phyloP scores from a whole-genome alignment of 2,113 vertebrate genomes.

The Lasiurus borealis region DNA sequence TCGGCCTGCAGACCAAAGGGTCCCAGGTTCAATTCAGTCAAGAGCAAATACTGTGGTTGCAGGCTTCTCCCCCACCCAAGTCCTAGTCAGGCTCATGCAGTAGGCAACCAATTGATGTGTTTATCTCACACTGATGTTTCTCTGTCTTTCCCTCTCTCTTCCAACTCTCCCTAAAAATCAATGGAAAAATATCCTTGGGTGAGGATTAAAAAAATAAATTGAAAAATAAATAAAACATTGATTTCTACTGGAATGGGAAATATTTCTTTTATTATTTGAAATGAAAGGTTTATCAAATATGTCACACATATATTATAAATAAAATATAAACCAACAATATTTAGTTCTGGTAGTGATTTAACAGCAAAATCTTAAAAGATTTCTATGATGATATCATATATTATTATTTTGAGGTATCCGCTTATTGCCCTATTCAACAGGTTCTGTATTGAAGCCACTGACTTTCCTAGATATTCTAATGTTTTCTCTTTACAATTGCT shows the following conservation, averaged over 20 bases:
- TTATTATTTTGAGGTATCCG: background rate
- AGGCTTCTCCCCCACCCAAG: no score
- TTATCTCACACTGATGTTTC: no score
- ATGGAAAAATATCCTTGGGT: no score
- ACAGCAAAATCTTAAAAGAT: background rate
- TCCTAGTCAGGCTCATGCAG: no score
- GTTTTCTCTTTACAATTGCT: background rate
- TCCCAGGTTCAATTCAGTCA: no score
- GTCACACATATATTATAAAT: background rate
- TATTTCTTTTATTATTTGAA: slow-evolving; percentile 15
- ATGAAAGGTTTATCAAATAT: slow-evolving; percentile 7
- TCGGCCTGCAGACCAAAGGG: no score
- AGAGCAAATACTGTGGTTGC: no score
- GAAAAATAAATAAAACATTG: background rate
- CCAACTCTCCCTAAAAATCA: no score
- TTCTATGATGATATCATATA: background rate
- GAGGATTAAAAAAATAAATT: no score
- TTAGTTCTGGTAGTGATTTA: background rate
- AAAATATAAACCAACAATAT: background rate
- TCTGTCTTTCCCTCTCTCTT: no score
- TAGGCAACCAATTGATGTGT: no score
- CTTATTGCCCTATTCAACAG: background rate
- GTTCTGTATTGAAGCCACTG: background rate
- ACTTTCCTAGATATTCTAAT: background rate
- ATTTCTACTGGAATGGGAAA: background rate